phyloP scores from a whole-genome alignment of 2,888 invertebrate genomes.

The Pinctada fucata region DNA sequence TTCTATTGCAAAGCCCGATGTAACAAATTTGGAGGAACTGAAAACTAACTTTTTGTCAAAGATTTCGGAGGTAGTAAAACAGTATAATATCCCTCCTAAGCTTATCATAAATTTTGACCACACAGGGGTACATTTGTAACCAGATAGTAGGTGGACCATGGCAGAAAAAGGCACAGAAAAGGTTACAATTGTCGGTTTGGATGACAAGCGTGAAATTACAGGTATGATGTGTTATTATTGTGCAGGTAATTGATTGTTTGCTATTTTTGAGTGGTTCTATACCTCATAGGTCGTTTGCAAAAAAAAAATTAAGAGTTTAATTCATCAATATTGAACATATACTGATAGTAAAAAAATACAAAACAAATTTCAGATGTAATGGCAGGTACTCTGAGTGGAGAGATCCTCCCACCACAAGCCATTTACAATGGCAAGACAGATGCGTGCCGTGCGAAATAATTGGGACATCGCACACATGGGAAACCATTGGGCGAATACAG shows the following conservation, averaged over 20 bases:
- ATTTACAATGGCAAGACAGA: slow-evolving; percentile 20
- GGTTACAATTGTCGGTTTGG: not conserved
- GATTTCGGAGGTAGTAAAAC: not conserved
- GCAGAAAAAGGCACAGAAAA: not conserved
- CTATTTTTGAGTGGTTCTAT: too few relatives aligned
- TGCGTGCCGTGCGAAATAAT: slow-evolving; percentile 15
- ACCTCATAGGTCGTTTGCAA: too few relatives aligned
- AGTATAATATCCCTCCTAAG: not conserved
- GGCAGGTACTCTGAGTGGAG: slow-evolving; percentile 18
- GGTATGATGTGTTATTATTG: not conserved
- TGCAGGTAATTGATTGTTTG: too few relatives aligned
- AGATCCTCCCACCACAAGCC: slow-evolving; percentile 16
- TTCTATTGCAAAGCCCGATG: not conserved
- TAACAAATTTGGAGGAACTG: not conserved
- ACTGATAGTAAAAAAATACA: not conserved
- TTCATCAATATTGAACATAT: too few relatives aligned
- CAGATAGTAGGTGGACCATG: not conserved
- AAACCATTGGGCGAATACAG: slow-evolving; percentile 21
- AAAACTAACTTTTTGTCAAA: not conserved
- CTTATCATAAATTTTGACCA: not conserved
- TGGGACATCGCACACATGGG: slow-evolving; percentile 15
- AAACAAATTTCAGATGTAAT: slow-evolving; percentile 5
- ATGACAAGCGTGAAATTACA: slow-evolving; percentile 4
- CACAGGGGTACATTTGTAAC: not conserved
- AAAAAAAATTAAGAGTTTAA: too few relatives aligned